These are phyloP conservation scores for Eonycteris spelaea DNA, from an alignment of 2,113 vertebrate genomes.

Conservation along the genomic window DNA sequence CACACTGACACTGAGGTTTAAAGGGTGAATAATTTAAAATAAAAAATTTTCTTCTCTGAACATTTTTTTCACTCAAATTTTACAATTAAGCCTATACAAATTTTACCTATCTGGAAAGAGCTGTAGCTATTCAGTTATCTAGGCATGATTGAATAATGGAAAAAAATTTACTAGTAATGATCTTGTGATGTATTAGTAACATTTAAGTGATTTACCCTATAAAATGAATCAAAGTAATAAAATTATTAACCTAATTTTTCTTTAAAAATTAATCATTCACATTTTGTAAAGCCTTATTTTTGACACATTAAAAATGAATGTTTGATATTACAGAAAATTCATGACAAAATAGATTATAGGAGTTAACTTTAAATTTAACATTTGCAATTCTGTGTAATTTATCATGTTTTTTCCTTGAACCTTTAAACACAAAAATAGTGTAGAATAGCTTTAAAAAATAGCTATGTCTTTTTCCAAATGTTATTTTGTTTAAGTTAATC, in stretches of 20 bases:
- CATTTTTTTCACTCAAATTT: constrained; percentile 2
- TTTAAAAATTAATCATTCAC: constrained; percentile 36
- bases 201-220: constrained; percentile 25
- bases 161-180: not conserved
- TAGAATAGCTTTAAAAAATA: constrained; percentile 27
- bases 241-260: constrained; percentile 38
- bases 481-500: constrained; percentile 35
- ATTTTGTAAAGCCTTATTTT: constrained; percentile 53
- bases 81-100: constrained; percentile 9
- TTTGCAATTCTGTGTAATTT: constrained; percentile 32
- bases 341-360: not conserved
- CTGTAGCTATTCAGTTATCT: constrained; percentile 36
- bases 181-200: constrained; percentile 29
- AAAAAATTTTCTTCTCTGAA: constrained; percentile 11
- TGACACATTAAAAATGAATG: constrained; percentile 50
- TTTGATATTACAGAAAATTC: constrained; percentile 23
- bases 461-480: not conserved
- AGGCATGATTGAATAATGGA: not conserved
- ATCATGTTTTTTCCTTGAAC: constrained; percentile 29
- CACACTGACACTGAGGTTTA: constrained; percentile 20
- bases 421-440: not conserved
- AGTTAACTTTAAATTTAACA: constrained; percentile 16
- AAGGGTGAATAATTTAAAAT: constrained; percentile 51
- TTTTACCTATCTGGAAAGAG: constrained; percentile 13
- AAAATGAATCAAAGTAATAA: constrained; percentile 34